These are phyloP conservation scores for Habrosyne pyritoides DNA, from an alignment of 2,888 invertebrate species.

Conservation along the genomic window DNA sequence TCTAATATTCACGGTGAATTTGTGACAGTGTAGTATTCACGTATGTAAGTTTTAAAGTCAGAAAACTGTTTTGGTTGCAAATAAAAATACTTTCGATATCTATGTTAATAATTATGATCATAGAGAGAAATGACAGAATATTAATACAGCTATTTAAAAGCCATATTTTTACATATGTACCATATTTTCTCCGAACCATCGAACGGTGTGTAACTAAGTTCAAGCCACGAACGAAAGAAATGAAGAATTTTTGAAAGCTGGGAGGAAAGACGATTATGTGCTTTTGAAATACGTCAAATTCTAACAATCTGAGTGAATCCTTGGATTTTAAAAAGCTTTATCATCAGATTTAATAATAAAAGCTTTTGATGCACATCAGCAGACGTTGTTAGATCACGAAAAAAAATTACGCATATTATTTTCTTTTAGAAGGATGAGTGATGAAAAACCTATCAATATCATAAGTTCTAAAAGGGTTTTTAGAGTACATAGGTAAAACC, in stretches of 20 bases:
- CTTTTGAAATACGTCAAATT: constrained; percentile 30
- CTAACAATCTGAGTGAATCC: constrained; percentile 30
- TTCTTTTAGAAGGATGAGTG: no score
- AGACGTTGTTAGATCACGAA: constrained; percentile 6
- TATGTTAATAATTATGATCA: no score
- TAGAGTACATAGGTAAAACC: no score
- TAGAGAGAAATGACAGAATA: no score
- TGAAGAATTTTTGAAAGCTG: constrained; percentile 18
- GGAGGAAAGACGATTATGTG: constrained; percentile 27
- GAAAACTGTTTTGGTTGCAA: no score
- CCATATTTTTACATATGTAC: neutral
- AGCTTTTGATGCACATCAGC: neutral
- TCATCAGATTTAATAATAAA: constrained; percentile 26
- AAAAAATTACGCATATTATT: neutral
- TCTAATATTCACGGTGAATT: no score
- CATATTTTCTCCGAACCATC: neutral
- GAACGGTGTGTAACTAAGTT: neutral
- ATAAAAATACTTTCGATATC: no score
- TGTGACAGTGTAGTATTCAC: no score
- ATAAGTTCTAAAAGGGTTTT: no score
- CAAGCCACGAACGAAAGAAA: constrained; percentile 5
- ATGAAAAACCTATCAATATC: no score
- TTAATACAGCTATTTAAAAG: constrained; percentile 7
- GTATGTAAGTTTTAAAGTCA: no score
- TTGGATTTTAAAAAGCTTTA: constrained; percentile 31